Evolutionary conservation across 1,140 invertebrate species (phyloP), one percentile per base, ranked within the genome.

Genomic region (Scaptomyza pallida): DNA sequence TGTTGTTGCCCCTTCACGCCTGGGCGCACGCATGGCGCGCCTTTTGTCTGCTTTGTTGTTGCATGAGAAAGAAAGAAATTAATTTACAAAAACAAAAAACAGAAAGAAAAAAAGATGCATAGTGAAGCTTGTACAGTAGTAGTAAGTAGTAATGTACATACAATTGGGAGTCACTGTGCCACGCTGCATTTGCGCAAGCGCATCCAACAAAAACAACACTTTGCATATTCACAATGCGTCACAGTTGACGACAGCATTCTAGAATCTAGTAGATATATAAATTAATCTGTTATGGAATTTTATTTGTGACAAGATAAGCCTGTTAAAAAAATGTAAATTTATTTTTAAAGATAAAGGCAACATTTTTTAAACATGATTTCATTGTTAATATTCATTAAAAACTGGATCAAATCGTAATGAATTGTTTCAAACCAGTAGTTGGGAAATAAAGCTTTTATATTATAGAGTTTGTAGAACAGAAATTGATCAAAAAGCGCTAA

Each of bases 11-110:
- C 44, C 68, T 85, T 76, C 63, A 79, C 68, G 73, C 47, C 74
- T 86, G 55, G 73, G 37, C 77, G 80, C 76, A 77, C 81, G 73
- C 80, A 81, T 59, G 81, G 45, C 70, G 64, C 77, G 81, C 77
- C 80, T 77, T 83, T 86, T 76, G 75, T 83, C 81, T 85, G 56
- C 63, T 61, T 61, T 21, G 56, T 47, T 75, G 56, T 69, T 65
- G 56, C 33, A 16, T 30, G 10, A 16, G 10, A 54, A 41, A 54
- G 33, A 40, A 16, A n/a, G 37, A 55, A 55, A 43, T 55, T 43
- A 51, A 51, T 40, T 54, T 54, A 12, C 9, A 26, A n/a, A 2
- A 55, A 43, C n/a, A n/a, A n/a, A n/a, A n/a, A n/a, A n/a, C n/a
- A n/a, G n/a, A n/a, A n/a, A n/a, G n/a, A 23, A 9, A 26, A 19